Conservation (phyloP, 2,113 vertebrate genomes). For the Rhinopomastus cyanomelas region DNA sequence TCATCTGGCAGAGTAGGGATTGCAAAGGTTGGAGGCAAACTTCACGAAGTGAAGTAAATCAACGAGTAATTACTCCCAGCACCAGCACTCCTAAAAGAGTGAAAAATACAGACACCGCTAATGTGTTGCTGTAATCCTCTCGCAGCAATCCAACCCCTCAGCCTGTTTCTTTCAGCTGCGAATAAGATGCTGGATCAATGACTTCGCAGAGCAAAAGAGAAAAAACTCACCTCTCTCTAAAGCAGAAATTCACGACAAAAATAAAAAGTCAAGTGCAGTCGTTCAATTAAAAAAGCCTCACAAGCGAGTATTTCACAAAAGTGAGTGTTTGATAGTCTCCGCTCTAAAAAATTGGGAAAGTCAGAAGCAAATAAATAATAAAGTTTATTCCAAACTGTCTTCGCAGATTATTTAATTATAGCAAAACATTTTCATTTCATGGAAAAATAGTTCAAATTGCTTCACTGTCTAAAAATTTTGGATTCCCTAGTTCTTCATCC, state of each 20-base stretch:
- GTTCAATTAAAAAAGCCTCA: background rate
- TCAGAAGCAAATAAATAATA: background rate
- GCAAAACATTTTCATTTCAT: background rate
- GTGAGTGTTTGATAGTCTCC: background rate
- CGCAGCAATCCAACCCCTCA: background rate
- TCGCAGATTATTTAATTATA: background rate
- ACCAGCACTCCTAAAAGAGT: background rate
- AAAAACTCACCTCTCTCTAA: background rate
- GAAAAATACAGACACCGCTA: background rate
- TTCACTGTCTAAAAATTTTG: background rate
- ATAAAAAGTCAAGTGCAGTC: background rate
- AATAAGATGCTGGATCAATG: background rate
- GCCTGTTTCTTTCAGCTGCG: background rate
- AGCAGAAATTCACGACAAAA: background rate
- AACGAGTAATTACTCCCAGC: conserved; percentile 26
- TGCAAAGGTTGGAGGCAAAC: background rate
- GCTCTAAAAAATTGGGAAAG: background rate
- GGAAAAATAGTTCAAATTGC: background rate
- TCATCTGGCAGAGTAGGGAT: background rate
- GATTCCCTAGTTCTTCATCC: background rate
- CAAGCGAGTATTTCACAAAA: background rate
- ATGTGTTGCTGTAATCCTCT: background rate
- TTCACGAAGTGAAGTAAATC: conserved; percentile 5
- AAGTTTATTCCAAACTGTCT: background rate
- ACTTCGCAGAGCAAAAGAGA: background rate